These are phyloP conservation scores for Rhimphoctona megacephalus DNA, from an alignment of 2,888 invertebrate species.

Conservation along the genomic window DNA sequence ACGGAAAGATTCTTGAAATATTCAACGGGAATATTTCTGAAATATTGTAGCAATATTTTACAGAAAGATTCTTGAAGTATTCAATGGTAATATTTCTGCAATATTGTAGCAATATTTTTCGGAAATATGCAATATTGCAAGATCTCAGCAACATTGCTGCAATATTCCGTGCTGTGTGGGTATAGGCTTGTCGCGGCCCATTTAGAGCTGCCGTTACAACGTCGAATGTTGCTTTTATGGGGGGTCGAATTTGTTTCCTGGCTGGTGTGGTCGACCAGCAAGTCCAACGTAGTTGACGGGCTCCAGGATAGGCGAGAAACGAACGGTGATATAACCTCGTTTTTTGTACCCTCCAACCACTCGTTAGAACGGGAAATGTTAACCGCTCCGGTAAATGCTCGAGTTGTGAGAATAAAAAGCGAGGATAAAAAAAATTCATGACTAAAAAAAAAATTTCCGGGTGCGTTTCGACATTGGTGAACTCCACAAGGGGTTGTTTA, in stretches of 20 bases:
- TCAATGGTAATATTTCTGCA: too few relatives aligned
- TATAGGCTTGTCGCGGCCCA: slow-evolving; percentile 36
- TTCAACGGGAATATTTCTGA: too few relatives aligned
- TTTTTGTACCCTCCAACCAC: slow-evolving; percentile 36
- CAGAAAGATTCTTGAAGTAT: too few relatives aligned
- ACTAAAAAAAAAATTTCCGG: slow-evolving; percentile 26
- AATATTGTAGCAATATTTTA: too few relatives aligned
- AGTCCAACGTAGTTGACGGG: slow-evolving; percentile 39
- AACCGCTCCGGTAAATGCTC: slow-evolving; percentile 60
- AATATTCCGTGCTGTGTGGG: not conserved
- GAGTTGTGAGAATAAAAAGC: slow-evolving; percentile 56
- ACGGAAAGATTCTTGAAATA: too few relatives aligned
- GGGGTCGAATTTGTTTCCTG: slow-evolving; percentile 70
- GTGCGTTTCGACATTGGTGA: slow-evolving; percentile 17
- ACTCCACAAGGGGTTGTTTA: slow-evolving; percentile 53
- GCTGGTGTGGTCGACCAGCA: slow-evolving; percentile 62
- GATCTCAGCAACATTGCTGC: too few relatives aligned
- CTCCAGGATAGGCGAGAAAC: slow-evolving; percentile 36
- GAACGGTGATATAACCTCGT: slow-evolving; percentile 54
- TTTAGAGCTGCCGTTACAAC: slow-evolving; percentile 68
- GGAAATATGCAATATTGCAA: too few relatives aligned
- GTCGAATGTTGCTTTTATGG: slow-evolving; percentile 70
- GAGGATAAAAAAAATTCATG: slow-evolving; percentile 24
- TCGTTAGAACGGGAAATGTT: slow-evolving; percentile 60
- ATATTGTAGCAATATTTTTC: too few relatives aligned